These are phyloP conservation scores for Coranthus polyacanthus DNA, from an alignment of 2,797 vertebrate genomes.

Conservation along the genomic window DNA sequence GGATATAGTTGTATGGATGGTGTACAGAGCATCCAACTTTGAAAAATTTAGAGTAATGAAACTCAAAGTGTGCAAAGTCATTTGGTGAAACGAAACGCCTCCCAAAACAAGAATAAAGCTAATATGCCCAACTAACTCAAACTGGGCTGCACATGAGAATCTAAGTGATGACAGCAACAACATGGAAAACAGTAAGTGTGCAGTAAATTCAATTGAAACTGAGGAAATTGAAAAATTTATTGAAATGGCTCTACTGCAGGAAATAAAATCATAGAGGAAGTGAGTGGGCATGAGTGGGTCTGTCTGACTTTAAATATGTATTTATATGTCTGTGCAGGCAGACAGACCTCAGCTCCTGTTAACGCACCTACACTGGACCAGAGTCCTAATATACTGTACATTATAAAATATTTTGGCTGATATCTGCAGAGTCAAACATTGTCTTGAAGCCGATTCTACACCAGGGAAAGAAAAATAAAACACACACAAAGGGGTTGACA, in stretches of 20 bases:
- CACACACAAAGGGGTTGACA: conserved; percentile 34
- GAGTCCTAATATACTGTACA: conserved; percentile 9
- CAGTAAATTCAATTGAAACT: conserved; percentile 24
- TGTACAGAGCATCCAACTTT: too few relatives aligned
- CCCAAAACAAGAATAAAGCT: conserved; percentile 1
- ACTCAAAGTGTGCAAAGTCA: too few relatives aligned
- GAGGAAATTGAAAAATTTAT: conserved; percentile 43
- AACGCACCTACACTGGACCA: neutral
- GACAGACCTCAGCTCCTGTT: conserved; percentile 13
- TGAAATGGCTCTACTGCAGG: conserved; percentile 45
- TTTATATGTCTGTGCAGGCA: conserved; percentile 18
- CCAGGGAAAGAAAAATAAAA: conserved; percentile 54
- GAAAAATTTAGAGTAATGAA: too few relatives aligned
- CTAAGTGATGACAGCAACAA: conserved; percentile 9
- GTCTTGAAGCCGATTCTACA: conserved; percentile 61
- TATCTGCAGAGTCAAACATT: conserved; percentile 24
- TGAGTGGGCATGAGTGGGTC: conserved; percentile 21
- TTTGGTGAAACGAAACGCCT: too few relatives aligned
- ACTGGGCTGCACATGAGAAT: neutral
- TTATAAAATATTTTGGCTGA: conserved; percentile 32
- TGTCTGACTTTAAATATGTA: conserved; percentile 15
- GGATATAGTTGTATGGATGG: too few relatives aligned
- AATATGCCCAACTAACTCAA: neutral
- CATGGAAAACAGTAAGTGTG: conserved; percentile 23
- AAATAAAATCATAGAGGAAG: conserved; percentile 55